These are phyloP conservation scores for Lacanobia oleracea DNA, from an alignment of 2,888 invertebrate species.

Conservation along the genomic window DNA sequence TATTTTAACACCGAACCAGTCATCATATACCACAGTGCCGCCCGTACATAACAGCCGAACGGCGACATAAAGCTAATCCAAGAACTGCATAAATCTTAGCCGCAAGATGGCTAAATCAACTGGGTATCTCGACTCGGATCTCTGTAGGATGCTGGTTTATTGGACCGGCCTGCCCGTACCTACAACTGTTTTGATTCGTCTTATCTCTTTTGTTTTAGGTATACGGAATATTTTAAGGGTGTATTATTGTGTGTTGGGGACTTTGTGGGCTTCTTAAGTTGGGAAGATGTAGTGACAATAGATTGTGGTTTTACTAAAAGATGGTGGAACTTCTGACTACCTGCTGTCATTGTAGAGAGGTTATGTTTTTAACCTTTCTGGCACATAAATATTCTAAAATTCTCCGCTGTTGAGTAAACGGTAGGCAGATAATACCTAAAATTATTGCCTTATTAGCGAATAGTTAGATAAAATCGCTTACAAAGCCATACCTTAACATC, in stretches of 20 bases:
- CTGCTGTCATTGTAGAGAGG: background rate
- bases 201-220: constrained; percentile 63
- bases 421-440: constrained; percentile 28
- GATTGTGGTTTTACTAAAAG: background rate
- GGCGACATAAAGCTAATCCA: constrained; percentile 82
- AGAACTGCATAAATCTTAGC: constrained; percentile 80
- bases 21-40: constrained; percentile 68
- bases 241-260: constrained; percentile 26
- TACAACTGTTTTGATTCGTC: constrained; percentile 68
- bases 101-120: constrained; percentile 86
- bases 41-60: constrained; percentile 70
- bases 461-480: background rate
- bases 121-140: constrained; percentile 83
- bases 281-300: background rate
- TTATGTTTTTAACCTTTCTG: constrained; percentile 26
- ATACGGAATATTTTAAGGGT: constrained; percentile 50
- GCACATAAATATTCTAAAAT: constrained; percentile 6
- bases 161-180: constrained; percentile 57
- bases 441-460: constrained; percentile 39
- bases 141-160: constrained; percentile 77
- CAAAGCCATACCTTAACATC: constrained; percentile 7
- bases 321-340: background rate
- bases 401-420: background rate
- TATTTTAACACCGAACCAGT: constrained; percentile 63
- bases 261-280: constrained; percentile 17